Percentiles rank a stretch among this genome's conserved stretches.
Conservation (phyloP, 2,888 invertebrate genomes). For the Poecilus cupreus region DNA sequence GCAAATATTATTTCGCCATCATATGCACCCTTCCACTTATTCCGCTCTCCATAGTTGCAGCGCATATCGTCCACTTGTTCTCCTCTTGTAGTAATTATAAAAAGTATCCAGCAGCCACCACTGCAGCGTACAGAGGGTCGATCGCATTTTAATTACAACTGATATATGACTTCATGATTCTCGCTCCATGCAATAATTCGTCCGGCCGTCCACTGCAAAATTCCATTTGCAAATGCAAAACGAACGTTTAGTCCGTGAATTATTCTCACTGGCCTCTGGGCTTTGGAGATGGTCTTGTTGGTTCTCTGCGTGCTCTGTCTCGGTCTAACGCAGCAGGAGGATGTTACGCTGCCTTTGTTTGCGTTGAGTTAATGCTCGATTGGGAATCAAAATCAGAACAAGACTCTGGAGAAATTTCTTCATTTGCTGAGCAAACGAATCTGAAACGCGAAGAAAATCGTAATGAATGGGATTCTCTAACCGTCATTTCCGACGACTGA, state of each 20-base stretch:
- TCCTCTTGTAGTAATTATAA: constrained; percentile 69
- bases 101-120: constrained; percentile 65
- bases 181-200: constrained; percentile 29
- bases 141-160: constrained; percentile 69
- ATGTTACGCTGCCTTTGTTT: not conserved
- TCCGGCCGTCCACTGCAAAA: constrained; percentile 53
- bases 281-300: not conserved
- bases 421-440: constrained; percentile 41
- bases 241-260: constrained; percentile 35
- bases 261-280: constrained; percentile 40
- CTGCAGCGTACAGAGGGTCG: too few relatives aligned
- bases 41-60: too few relatives aligned
- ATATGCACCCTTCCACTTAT: too few relatives aligned
- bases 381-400: constrained; percentile 57
- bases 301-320: not conserved
- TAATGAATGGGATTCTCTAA: not conserved
- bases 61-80: not conserved
- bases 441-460: not conserved
- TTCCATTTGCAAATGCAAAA: constrained; percentile 55
- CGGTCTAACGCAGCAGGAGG: not conserved
- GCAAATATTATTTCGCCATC: too few relatives aligned
- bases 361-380: constrained; percentile 32
- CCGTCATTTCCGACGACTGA: not conserved
- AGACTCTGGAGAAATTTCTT: constrained; percentile 51
- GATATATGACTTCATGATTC: constrained; percentile 64